Evolutionary conservation across 2,888 invertebrate species (phyloP).

Genomic region (Drosophila helvetica): DNA sequence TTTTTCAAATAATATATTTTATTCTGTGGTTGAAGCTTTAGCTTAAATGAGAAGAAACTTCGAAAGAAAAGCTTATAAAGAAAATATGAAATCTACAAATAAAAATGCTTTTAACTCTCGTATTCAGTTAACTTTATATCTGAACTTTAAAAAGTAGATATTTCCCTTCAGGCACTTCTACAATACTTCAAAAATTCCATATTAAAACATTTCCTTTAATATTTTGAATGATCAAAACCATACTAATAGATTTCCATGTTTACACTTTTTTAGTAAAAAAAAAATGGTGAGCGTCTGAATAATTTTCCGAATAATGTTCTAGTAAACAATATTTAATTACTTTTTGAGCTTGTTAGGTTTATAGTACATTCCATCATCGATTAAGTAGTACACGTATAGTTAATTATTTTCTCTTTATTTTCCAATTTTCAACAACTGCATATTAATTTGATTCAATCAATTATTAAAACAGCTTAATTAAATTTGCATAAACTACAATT

Average conservation of each 20-base stretch:
- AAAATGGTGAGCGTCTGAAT: no score
- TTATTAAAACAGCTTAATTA: neutral
- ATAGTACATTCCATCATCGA: neutral
- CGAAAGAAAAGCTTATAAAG: neutral
- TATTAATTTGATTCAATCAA: conserved; percentile 5
- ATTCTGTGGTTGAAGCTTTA: neutral
- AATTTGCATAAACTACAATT: conserved; percentile 1
- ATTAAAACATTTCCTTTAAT: no score
- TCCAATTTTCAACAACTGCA: neutral
- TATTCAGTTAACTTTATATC: neutral
- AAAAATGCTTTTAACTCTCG: neutral
- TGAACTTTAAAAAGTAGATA: no score
- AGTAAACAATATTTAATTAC: neutral
- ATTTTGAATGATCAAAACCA: no score
- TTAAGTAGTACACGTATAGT: neutral
- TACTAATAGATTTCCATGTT: no score
- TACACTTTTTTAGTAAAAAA: neutral
- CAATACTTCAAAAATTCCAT: no score
- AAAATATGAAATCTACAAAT: neutral
- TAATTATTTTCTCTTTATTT: conserved; percentile 12
- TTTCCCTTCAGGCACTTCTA: no score
- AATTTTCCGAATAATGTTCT: neutral
- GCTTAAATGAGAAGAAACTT: neutral
- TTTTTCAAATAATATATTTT: neutral
- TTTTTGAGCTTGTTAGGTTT: no score